These are phyloP conservation scores for Sapajus apella DNA, from an alignment of 2,113 vertebrate genomes.

Conservation along the genomic window DNA sequence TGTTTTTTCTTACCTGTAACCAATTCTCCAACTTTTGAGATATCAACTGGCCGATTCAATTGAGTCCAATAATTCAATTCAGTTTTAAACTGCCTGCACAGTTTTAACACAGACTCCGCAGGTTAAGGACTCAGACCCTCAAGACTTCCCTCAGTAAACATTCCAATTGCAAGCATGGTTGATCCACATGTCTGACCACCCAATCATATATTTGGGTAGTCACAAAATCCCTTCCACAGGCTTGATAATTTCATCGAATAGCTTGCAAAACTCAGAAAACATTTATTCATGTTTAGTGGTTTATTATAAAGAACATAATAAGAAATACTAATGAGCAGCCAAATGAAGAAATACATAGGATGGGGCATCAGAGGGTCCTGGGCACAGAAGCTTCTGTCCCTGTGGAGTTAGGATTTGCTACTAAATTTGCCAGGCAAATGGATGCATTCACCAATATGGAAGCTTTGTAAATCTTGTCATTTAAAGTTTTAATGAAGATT, in stretches of 20 bases:
- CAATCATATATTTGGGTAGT: background rate
- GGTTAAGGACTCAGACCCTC: background rate
- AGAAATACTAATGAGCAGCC: background rate
- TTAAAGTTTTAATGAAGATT: background rate
- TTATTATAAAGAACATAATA: background rate
- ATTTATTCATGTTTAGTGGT: background rate
- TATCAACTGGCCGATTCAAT: background rate
- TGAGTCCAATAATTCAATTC: background rate
- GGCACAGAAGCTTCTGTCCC: background rate
- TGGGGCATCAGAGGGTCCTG: background rate
- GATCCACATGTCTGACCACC: background rate
- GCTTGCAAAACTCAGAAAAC: background rate
- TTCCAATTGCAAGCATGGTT: background rate
- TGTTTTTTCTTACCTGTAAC: background rate
- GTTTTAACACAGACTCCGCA: background rate
- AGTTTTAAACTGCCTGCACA: background rate
- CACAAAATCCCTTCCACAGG: background rate
- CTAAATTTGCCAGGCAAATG: too few species aligned
- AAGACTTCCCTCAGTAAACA: background rate
- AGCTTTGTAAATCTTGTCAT: background rate
- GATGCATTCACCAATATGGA: background rate
- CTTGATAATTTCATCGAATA: background rate
- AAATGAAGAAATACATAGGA: background rate
- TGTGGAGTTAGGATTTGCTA: background rate
- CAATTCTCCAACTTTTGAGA: background rate